Percentiles rank a stretch among this genome's conserved stretches.
phyloP scores from a whole-genome alignment of 2,888 invertebrate genomes.

The Parasteatoda lunata region DNA sequence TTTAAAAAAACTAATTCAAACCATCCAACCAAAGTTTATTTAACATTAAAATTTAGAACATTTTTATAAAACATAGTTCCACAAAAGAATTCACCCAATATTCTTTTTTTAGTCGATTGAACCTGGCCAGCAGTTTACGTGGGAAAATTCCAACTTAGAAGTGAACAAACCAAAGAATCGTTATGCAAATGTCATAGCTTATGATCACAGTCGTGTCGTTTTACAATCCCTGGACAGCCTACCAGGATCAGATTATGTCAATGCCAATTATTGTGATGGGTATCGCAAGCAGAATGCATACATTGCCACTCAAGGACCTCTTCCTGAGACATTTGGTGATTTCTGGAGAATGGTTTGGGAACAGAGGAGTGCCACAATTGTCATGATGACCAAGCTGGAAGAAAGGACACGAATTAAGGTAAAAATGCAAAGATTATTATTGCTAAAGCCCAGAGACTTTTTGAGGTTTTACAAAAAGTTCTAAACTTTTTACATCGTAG shows the following conservation, averaged over 20 bases:
- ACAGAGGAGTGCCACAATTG: slow-evolving; percentile 91
- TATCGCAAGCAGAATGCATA: slow-evolving; percentile 99
- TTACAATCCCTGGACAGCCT: slow-evolving; percentile 92
- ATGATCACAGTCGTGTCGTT: slow-evolving; percentile 97
- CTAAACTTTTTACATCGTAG: too few species aligned
- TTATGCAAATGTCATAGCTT: slow-evolving; percentile 99
- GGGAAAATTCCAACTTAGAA: slow-evolving; percentile 99
- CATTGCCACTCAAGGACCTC: slow-evolving; percentile 97
- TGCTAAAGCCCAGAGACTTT: not conserved
- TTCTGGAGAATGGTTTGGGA: slow-evolving; percentile 99
- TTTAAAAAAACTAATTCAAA: too few species aligned
- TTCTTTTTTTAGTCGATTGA: slow-evolving; percentile 84
- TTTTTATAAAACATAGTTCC: not conserved
- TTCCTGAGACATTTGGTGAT: slow-evolving; percentile 97
- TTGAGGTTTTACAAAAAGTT: not conserved
- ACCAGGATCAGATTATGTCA: slow-evolving; percentile 97
- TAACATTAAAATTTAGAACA: not conserved
- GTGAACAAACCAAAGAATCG: slow-evolving; percentile 99
- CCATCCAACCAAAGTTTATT: too few species aligned
- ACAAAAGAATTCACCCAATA: not conserved
- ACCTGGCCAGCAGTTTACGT: slow-evolving; percentile 99
- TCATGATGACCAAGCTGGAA: slow-evolving; percentile 99
- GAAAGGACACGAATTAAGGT: slow-evolving; percentile 93
- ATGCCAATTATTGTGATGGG: slow-evolving; percentile 99
- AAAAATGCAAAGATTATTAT: not conserved